Evolutionary conservation across 2,888 invertebrate species (phyloP).

Genomic region (Reticulitermes lucifugus): DNA sequence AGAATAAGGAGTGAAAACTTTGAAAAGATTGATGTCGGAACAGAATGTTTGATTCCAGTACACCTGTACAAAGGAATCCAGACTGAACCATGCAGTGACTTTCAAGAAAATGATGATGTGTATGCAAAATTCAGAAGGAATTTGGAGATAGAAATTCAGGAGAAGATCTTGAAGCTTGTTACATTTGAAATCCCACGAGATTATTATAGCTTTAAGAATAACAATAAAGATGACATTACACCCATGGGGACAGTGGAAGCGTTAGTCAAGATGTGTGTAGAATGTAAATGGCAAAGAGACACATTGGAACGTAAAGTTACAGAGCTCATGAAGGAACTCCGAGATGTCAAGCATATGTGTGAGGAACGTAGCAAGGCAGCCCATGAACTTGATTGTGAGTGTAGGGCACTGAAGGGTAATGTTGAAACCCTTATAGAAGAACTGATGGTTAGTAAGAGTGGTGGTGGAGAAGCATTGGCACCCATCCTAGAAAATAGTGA

Average conservation of each 20-base stretch:
- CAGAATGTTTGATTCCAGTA: neutral
- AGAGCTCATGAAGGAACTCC: conserved; percentile 48
- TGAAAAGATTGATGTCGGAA: neutral
- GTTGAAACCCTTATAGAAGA: conserved; percentile 47
- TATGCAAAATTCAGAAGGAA: conserved; percentile 13
- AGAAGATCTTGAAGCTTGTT: conserved; percentile 46
- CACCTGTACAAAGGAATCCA: neutral
- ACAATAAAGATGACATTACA: neutral
- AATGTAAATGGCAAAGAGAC: conserved; percentile 64
- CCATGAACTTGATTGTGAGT: conserved; percentile 42
- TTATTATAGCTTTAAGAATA: conserved; percentile 20
- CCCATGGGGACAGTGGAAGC: conserved; percentile 39
- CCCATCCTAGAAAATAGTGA: conserved; percentile 62
- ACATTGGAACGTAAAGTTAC: conserved; percentile 60
- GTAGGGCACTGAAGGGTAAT: conserved; percentile 35
- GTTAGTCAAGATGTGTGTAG: conserved; percentile 46
- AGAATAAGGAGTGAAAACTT: neutral
- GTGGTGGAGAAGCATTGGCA: conserved; percentile 58
- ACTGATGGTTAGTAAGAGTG: conserved; percentile 35
- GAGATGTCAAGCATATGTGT: conserved; percentile 39
- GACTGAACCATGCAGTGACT: neutral
- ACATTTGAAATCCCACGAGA: conserved; percentile 50
- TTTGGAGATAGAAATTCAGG: conserved; percentile 39
- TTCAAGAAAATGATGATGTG: neutral
- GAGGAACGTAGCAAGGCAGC: conserved; percentile 18